phyloP scores from a whole-genome alignment of 2,888 invertebrate genomes.

The Megamerina dolium region DNA sequence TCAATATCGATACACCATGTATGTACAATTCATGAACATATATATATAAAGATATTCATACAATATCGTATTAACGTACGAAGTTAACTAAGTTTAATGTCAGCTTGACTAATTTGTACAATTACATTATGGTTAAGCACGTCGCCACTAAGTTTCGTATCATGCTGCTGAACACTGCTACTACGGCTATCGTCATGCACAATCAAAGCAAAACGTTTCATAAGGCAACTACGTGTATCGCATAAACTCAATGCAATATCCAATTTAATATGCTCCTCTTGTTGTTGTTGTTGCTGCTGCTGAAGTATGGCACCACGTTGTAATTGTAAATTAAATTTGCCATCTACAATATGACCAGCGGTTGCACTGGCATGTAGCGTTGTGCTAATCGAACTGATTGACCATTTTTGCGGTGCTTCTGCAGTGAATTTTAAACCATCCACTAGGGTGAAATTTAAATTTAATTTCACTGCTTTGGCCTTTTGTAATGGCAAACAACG shows the following conservation, averaged over 20 bases:
- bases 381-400: slow-evolving; percentile 22
- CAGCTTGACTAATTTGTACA: too few species aligned
- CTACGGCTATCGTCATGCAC: slow-evolving; percentile 18
- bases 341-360: slow-evolving; percentile 24
- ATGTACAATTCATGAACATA: too few species aligned
- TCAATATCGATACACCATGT: too few species aligned
- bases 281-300: background rate
- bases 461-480: slow-evolving; percentile 22
- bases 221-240: slow-evolving; percentile 32
- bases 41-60: too few species aligned
- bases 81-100: too few species aligned
- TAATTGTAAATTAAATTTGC: slow-evolving; percentile 20
- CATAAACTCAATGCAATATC: slow-evolving; percentile 35
- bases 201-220: slow-evolving; percentile 30
- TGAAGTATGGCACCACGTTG: slow-evolving; percentile 16
- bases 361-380: slow-evolving; percentile 21
- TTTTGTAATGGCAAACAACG: slow-evolving; percentile 21
- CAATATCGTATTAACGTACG: too few species aligned
- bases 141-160: too few species aligned
- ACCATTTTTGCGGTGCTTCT: slow-evolving; percentile 57
- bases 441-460: slow-evolving; percentile 47
- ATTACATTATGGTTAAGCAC: too few species aligned
- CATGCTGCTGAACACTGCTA: too few species aligned
- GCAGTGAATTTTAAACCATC: slow-evolving; percentile 52
- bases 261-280: slow-evolving; percentile 22